Base-by-base conservation (phyloP, 2,888 invertebrate genomes). In the Nysson spinosus region DNA sequence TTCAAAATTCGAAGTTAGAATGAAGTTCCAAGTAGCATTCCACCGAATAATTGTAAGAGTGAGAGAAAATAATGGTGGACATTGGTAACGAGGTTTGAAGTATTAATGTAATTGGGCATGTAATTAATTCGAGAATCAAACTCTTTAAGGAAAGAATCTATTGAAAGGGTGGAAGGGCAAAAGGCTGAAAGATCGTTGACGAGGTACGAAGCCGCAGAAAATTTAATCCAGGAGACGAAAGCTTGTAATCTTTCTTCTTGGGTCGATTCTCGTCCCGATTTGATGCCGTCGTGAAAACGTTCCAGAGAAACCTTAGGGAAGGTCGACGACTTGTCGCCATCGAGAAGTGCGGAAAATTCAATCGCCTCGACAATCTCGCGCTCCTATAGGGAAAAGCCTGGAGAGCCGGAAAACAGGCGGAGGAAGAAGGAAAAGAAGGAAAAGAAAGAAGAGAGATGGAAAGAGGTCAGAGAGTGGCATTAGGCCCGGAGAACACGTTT, bases 281-380 rank as follows among this genome's bases (percentile, higher is more conserved):
- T 7, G 17, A 5, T 14, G 35, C 7, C 26, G 55, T 7, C 42
- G 35, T 16, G 50, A 50, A 28, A 56, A 63, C 43, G 50, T 40
- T 37, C 35, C 46, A 14, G 46, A 30, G 47, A 40, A 56, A 46
- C 43, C 43, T 43, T 34, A 42, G 42, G 49, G 46, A 60, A 61
- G 63, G 62, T 62, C 66, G 54, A 60, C 62, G 39, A 43, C 62
- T 65, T 50, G 60, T 67, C 60, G 69, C 67, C 67, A 76, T 69
- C 62, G 61, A 58, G 60, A 64, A 75, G 60, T 50, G 58, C 47
- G 66, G 65, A 51, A 68, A 70, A 79, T 78, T 75, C 76, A 78
- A 80, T 80, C 74, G 68, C 52, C 50, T 37, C 63, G 54, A 64
- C 72, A 71, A 77, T 78, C 69, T 66, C 62, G 34, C 30, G 22